Conservation (phyloP, 1,140 invertebrate genomes). For the Nebria ingens region DNA sequence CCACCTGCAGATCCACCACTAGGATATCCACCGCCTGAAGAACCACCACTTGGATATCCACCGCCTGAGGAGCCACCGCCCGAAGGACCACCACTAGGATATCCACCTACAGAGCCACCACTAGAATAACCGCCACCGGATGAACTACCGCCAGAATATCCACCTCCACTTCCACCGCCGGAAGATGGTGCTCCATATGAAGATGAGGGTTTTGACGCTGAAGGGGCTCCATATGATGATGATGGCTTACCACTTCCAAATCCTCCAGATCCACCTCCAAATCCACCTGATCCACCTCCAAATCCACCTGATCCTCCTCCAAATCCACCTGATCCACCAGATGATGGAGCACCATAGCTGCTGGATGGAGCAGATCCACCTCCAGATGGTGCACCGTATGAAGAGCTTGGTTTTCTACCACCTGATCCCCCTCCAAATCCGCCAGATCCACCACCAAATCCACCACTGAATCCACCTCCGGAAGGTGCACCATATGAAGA, state of each 20-base stretch:
- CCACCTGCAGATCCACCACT: conserved; percentile 21
- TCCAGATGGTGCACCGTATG: too few species aligned
- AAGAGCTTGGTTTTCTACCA: too few species aligned
- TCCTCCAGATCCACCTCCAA: conserved; percentile 15
- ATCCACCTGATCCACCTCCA: conserved; percentile 16
- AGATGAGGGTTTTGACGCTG: conserved; percentile 16
- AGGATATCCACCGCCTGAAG: conserved; percentile 29
- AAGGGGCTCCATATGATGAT: conserved; percentile 31
- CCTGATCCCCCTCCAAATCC: conserved; percentile 17
- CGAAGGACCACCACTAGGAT: conserved; percentile 16
- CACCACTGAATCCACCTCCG: conserved; percentile 17
- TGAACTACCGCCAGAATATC: conserved; percentile 28
- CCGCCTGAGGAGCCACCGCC: conserved; percentile 17
- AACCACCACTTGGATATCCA: conserved; percentile 19
- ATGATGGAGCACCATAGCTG: conserved; percentile 36
- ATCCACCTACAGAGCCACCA: conserved; percentile 22
- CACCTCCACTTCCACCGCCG: conserved; percentile 20
- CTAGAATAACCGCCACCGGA: conserved; percentile 21
- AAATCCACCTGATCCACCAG: conserved; percentile 37
- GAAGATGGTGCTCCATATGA: conserved; percentile 21
- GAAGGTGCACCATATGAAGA: conserved; percentile 32
- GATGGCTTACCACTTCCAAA: conserved; percentile 30
- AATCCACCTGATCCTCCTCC: conserved; percentile 19
- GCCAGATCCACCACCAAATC: conserved; percentile 15
- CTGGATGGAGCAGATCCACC: conserved; percentile 31